Conservation (phyloP, 2,113 vertebrate species). For the Willisornis vidua region DNA sequence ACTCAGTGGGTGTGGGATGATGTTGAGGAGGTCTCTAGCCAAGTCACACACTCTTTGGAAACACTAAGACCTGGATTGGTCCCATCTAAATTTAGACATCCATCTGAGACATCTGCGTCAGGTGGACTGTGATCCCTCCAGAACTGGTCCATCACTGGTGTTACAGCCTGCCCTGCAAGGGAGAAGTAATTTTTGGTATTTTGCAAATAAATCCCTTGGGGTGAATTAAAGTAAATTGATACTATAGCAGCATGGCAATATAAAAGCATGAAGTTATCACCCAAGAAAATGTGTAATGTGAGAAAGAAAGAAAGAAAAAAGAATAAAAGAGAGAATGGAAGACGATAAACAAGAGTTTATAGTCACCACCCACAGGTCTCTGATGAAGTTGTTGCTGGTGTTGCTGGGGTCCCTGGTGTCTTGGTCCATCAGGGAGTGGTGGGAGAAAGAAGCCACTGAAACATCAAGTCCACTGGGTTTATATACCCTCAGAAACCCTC, state of each 20-base stretch:
- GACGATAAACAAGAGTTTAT: too few relatives aligned
- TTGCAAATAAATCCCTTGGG: neutral
- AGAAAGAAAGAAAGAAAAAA: neutral
- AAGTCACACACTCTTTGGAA: neutral
- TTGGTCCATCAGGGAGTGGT: neutral
- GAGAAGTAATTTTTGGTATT: neutral
- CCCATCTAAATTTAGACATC: neutral
- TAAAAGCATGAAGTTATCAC: neutral
- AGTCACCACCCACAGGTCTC: neutral
- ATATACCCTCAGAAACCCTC: neutral
- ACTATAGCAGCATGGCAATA: neutral
- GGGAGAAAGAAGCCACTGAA: neutral
- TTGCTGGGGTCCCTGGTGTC: neutral
- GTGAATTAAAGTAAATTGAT: neutral
- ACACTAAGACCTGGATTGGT: neutral
- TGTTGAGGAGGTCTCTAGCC: fast-evolving
- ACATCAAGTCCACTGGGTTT: neutral
- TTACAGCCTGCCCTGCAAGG: neutral
- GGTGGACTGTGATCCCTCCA: neutral
- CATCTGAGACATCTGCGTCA: neutral
- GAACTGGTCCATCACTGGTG: neutral
- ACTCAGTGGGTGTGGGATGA: fast-evolving
- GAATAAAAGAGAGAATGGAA: too few relatives aligned
- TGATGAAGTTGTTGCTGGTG: too few relatives aligned
- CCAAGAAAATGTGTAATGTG: neutral